A percentile compares a stretch with the other conserved stretches of the same genome.
Evolutionary conservation across 2,113 vertebrate genomes (phyloP).

Genomic region (Engraulis encrasicolus): DNA sequence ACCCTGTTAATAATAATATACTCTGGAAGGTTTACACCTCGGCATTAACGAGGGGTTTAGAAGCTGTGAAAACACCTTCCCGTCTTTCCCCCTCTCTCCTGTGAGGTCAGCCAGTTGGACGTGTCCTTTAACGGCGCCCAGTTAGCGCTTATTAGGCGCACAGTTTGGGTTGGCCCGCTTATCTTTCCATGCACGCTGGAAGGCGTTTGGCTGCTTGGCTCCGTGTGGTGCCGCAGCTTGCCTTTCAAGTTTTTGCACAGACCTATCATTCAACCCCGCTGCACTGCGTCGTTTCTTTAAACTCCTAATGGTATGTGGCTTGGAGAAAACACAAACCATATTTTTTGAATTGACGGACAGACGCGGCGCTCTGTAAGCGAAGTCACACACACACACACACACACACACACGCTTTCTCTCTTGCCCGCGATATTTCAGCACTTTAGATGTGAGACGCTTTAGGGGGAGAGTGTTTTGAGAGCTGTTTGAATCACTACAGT

Average conservation of each 20-base stretch:
- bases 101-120: constrained; percentile 9
- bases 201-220: not conserved
- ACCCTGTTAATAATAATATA: constrained; percentile 29
- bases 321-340: constrained; percentile 5
- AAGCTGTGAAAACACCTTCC: constrained; percentile 13
- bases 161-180: not conserved
- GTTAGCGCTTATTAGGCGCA: not conserved
- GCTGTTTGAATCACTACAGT: not conserved
- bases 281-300: not conserved
- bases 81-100: not conserved
- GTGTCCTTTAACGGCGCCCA: not conserved
- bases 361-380: no score
- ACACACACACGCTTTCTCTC: not conserved
- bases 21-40: constrained; percentile 36
- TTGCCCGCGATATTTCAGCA: not conserved
- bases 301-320: not conserved
- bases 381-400: no score
- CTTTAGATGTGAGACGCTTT: not conserved
- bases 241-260: constrained; percentile 9
- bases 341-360: constrained; percentile 19
- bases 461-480: not conserved
- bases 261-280: constrained; percentile 11
- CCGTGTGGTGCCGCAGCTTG: not conserved
- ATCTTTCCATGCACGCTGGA: not conserved
- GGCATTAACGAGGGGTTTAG: constrained; percentile 5